Percentiles rank a stretch among this genome's conserved stretches.
These are phyloP conservation scores for Solenopsis fugax DNA, from an alignment of 1,140 invertebrate genomes.

Conservation along the genomic window DNA sequence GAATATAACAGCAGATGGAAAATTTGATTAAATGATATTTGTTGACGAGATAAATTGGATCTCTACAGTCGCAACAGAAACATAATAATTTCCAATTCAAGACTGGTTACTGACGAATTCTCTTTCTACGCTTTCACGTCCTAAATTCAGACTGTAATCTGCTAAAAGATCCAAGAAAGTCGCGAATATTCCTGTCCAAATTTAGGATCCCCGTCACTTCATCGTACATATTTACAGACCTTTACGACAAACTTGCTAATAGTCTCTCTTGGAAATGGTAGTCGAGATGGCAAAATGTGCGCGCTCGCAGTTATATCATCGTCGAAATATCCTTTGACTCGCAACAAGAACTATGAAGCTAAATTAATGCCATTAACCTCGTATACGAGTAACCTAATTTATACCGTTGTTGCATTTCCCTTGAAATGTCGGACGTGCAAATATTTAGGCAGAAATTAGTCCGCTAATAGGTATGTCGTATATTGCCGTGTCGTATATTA, in stretches of 20 bases:
- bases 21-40: constrained; percentile 27
- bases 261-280: constrained; percentile 55
- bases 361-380: constrained; percentile 67
- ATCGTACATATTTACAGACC: constrained; percentile 60
- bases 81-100: constrained; percentile 35
- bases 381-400: constrained; percentile 61
- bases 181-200: constrained; percentile 50
- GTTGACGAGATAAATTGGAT: constrained; percentile 23
- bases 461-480: constrained; percentile 3
- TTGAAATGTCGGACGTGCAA: constrained; percentile 54
- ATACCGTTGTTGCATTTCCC: constrained; percentile 43
- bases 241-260: constrained; percentile 61
- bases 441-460: constrained; percentile 63
- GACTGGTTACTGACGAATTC: constrained; percentile 26
- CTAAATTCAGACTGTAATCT: constrained; percentile 49
- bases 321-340: constrained; percentile 41
- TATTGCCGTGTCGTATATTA: constrained; percentile 23
- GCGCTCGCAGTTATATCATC: constrained; percentile 61
- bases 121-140: constrained; percentile 10
- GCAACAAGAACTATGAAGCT: constrained; percentile 53
- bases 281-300: constrained; percentile 44
- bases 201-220: constrained; percentile 52
- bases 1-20: neutral
- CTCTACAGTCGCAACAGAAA: neutral
- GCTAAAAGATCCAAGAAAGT: constrained; percentile 49